Conservation (phyloP, 2,797 vertebrate species). For the Phrynocephalus forsythii region DNA sequence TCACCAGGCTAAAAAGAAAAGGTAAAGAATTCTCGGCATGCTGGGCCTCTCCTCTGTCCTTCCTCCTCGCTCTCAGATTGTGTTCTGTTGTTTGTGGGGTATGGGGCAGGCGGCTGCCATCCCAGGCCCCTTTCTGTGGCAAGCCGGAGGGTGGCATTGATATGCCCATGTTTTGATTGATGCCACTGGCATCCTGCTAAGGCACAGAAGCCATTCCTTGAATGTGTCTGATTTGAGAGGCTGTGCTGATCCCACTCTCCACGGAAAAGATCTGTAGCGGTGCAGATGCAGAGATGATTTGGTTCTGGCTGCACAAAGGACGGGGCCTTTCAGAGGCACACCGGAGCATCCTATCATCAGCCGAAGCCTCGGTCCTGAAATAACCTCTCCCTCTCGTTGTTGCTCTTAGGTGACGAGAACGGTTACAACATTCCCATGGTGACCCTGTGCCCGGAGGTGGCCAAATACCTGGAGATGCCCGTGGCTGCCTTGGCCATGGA, state of each 20-base stretch:
- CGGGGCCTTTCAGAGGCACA: background rate
- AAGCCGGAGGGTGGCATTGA: background rate
- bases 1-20: too few relatives aligned
- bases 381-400: background rate
- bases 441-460: conserved; percentile 84
- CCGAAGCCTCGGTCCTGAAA: background rate
- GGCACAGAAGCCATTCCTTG: background rate
- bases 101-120: too few relatives aligned
- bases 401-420: conserved; percentile 78
- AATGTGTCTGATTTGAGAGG: background rate
- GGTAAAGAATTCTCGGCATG: too few relatives aligned
- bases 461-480: conserved; percentile 82
- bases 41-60: too few relatives aligned
- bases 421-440: conserved; percentile 90
- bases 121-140: too few relatives aligned
- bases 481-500: conserved; percentile 80
- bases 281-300: too few relatives aligned
- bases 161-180: too few relatives aligned
- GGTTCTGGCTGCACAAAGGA: background rate
- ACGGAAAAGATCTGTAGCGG: too few relatives aligned
- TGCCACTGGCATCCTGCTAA: background rate
- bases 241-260: too few relatives aligned
- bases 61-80: too few relatives aligned
- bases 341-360: too few relatives aligned
- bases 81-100: background rate